Evolutionary conservation across 2,113 vertebrate species (phyloP).

Genomic region (Anoplopoma fimbria): DNA sequence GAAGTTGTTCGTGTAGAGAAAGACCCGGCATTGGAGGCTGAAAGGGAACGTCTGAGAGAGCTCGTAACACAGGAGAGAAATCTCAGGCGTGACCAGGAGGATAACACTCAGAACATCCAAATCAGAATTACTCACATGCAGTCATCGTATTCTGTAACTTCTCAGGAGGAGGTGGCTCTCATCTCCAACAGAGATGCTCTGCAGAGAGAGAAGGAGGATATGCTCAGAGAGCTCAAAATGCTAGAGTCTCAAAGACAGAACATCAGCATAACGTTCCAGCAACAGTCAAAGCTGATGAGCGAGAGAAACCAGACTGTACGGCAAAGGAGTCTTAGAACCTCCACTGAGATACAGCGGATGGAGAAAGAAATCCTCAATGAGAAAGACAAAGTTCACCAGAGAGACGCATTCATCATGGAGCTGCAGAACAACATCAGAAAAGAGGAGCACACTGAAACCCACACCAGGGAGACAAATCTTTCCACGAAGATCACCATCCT

Average conservation of each 20-base stretch:
- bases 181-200: slow-evolving; percentile 78
- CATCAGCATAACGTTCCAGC: slow-evolving; percentile 86
- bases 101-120: slow-evolving; percentile 80
- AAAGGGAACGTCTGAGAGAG: slow-evolving; percentile 88
- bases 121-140: slow-evolving; percentile 85
- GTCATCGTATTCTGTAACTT: slow-evolving; percentile 80
- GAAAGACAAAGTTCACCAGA: slow-evolving; percentile 91
- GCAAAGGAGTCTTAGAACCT: slow-evolving; percentile 86
- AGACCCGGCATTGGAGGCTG: slow-evolving; percentile 88
- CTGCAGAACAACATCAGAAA: slow-evolving; percentile 82
- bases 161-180: slow-evolving; percentile 86
- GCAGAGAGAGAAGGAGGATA: slow-evolving; percentile 83
- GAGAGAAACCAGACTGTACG: slow-evolving; percentile 85
- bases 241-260: slow-evolving; percentile 87
- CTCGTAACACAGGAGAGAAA: slow-evolving; percentile 84
- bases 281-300: slow-evolving; percentile 87
- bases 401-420: slow-evolving; percentile 86
- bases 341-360: slow-evolving; percentile 85
- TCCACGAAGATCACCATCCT: slow-evolving; percentile 95
- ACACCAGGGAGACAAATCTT: slow-evolving; percentile 91
- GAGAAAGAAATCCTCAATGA: slow-evolving; percentile 89
- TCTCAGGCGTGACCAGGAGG: slow-evolving; percentile 85
- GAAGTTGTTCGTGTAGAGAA: slow-evolving; percentile 96
- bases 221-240: slow-evolving; percentile 84
- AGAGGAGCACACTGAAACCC: slow-evolving; percentile 88